Evolutionary conservation across 2,888 invertebrate genomes (phyloP).

Genomic region (Polydrusus tereticollis): DNA sequence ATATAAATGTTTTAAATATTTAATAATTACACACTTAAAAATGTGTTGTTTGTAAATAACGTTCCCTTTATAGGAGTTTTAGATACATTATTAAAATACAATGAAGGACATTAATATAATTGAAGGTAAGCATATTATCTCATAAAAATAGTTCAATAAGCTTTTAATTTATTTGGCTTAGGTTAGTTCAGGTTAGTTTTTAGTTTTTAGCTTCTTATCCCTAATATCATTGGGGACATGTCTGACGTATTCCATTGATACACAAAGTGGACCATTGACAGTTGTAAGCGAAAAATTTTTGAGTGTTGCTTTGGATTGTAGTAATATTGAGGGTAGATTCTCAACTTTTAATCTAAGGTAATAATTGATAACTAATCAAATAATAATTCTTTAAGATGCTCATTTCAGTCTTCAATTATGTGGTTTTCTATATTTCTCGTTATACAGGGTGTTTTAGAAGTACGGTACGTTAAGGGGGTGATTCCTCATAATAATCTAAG

Average conservation of each 20-base stretch:
- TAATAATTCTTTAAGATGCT: too few relatives aligned
- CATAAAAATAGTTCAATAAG: too few relatives aligned
- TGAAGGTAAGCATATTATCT: background rate
- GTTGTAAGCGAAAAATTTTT: conserved; percentile 34
- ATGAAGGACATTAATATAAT: background rate
- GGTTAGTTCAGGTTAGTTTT: background rate
- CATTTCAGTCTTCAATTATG: too few relatives aligned
- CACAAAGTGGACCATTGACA: background rate
- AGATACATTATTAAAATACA: background rate
- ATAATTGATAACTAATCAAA: too few relatives aligned
- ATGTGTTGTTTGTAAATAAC: background rate
- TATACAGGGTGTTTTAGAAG: too few relatives aligned
- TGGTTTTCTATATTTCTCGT: too few relatives aligned
- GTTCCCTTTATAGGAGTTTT: background rate
- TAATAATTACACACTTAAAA: background rate
- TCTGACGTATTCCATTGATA: conserved; percentile 16
- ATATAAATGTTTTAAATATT: background rate
- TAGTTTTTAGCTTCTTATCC: background rate
- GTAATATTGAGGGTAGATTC: conserved; percentile 21
- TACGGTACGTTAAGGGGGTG: too few relatives aligned
- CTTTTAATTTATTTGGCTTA: too few relatives aligned
- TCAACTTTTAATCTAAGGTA: conserved; percentile 30
- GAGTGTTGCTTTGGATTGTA: conserved; percentile 33
- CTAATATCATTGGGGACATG: conserved; percentile 1
- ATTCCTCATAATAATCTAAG: too few relatives aligned